These are phyloP conservation scores for Regulus satrapa DNA, from an alignment of 2,113 vertebrate species.

Conservation along the genomic window DNA sequence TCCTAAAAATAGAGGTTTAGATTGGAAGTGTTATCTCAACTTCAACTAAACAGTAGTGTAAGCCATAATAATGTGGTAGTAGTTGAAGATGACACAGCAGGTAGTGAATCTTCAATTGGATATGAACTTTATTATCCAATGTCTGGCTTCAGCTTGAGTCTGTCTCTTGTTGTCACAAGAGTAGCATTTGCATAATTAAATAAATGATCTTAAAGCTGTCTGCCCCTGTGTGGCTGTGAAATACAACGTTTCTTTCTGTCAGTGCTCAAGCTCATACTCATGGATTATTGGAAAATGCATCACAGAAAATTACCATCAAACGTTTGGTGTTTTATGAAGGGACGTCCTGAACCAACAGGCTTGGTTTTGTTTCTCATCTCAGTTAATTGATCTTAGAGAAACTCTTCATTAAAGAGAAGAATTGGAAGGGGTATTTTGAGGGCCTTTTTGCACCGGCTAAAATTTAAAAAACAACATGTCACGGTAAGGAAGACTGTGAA, in stretches of 20 bases:
- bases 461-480: neutral
- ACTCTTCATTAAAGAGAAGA: conserved; percentile 11
- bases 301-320: conserved; percentile 54
- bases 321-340: conserved; percentile 24
- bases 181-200: conserved; percentile 72
- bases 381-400: conserved; percentile 47
- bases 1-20: conserved; percentile 25
- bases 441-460: neutral
- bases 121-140: conserved; percentile 58
- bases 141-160: conserved; percentile 48
- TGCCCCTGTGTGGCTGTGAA: conserved; percentile 61
- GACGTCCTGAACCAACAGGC: conserved; percentile 9
- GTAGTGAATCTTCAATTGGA: conserved; percentile 57
- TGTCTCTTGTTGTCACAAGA: conserved; percentile 67
- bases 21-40: conserved; percentile 14
- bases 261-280: conserved; percentile 21
- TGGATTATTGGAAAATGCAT: conserved; percentile 42
- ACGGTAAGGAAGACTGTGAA: neutral
- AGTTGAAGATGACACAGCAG: conserved; percentile 20
- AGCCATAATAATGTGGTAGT: conserved; percentile 1
- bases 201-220: conserved; percentile 69
- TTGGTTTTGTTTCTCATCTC: conserved; percentile 57
- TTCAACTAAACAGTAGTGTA: conserved; percentile 12
- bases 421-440: conserved; percentile 11
- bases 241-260: conserved; percentile 59